A percentile compares a stretch with the other conserved stretches of the same genome.
Evolutionary conservation across 2,113 vertebrate species (phyloP).

Genomic region (Eulemur macaco): DNA sequence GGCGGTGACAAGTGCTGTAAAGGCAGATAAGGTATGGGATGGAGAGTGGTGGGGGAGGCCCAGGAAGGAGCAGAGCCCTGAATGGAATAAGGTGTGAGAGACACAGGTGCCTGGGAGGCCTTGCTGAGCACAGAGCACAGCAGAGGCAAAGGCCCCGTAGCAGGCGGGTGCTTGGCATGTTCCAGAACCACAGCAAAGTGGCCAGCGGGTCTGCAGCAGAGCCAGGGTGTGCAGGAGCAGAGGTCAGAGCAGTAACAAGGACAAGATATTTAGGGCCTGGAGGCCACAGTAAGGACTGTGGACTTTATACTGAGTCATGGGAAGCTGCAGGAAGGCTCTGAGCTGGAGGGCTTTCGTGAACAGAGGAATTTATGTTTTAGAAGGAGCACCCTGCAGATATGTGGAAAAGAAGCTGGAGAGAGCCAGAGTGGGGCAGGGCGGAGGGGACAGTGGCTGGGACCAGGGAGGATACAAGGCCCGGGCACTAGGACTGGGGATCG

Average conservation of each 20-base stretch:
- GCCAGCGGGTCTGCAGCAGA: not conserved
- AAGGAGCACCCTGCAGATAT: not conserved
- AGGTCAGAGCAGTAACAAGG: too few relatives aligned
- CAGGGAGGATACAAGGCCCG: not conserved
- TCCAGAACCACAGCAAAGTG: not conserved
- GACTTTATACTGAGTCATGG: not conserved
- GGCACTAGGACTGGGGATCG: conserved; percentile 50
- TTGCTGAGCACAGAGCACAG: not conserved
- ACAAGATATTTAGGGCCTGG: not conserved
- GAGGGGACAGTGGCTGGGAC: fast-evolving
- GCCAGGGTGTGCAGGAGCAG: too few relatives aligned
- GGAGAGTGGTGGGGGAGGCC: not conserved
- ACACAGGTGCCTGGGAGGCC: not conserved
- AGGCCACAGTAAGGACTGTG: too few relatives aligned
- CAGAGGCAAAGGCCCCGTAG: not conserved
- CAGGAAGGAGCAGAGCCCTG: not conserved
- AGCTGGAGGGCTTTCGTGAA: not conserved
- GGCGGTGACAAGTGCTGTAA: too few relatives aligned
- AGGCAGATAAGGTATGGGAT: not conserved
- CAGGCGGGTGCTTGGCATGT: not conserved
- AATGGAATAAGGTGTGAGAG: not conserved
- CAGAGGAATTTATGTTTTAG: not conserved
- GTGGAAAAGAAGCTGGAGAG: not conserved
- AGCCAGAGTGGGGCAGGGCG: not conserved
- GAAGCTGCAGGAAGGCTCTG: not conserved